Percentiles rank a stretch among this genome's conserved stretches.
These are phyloP conservation scores for Drosophila nr. medialis DNA, from an alignment of 2,888 invertebrate species.

Conservation along the genomic window DNA sequence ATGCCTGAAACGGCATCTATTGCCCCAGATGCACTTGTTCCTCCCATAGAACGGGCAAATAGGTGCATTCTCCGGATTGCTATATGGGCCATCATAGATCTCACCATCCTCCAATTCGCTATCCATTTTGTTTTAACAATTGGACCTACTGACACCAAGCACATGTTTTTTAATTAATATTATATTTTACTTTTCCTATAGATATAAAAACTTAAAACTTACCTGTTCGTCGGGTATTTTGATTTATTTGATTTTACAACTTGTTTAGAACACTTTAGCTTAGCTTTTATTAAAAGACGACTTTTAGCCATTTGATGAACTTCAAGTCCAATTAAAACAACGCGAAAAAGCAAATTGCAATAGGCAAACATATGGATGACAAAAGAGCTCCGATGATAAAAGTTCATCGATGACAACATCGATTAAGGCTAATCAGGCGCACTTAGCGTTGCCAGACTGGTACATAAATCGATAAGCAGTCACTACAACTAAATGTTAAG, in stretches of 20 bases:
- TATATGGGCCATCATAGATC: background rate
- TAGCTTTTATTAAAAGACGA: too few species aligned
- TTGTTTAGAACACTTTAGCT: too few species aligned
- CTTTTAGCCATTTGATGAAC: background rate
- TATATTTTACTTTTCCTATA: background rate
- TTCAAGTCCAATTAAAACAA: fast-evolving
- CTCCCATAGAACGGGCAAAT: background rate
- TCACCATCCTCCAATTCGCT: conserved; percentile 3
- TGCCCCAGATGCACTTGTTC: background rate
- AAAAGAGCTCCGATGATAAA: background rate
- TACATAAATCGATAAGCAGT: background rate
- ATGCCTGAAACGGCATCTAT: background rate
- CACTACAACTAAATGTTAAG: background rate
- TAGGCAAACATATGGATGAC: background rate
- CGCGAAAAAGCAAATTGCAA: background rate
- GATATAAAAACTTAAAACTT: background rate
- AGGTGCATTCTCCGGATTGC: background rate
- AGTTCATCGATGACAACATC: background rate
- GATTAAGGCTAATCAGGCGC: background rate
- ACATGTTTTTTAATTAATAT: background rate
- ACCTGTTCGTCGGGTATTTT: background rate
- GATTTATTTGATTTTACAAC: background rate
- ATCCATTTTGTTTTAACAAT: background rate
- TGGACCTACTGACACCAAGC: background rate
- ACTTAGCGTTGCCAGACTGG: background rate